phyloP scores from a whole-genome alignment of 30 jellyfish, hydroid and myxozoan species.

The Hydractinia echinata region DNA sequence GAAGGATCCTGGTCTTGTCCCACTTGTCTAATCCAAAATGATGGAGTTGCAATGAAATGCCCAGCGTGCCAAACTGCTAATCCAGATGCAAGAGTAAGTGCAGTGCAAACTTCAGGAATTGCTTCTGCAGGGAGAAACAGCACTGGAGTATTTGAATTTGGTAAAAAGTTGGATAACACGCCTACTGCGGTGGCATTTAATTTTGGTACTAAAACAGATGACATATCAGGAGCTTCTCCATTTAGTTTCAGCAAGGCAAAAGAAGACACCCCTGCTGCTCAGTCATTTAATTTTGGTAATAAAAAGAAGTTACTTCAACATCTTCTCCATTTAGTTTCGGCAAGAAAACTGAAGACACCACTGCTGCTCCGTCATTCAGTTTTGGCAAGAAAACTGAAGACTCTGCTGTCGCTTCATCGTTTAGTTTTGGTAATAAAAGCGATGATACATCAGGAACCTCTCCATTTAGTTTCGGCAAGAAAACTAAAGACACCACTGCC shows the following conservation, averaged over 20 bases:
- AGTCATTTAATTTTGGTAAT: neutral
- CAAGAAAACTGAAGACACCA: neutral
- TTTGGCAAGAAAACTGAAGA: neutral
- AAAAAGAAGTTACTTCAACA: neutral
- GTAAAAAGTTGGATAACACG: neutral
- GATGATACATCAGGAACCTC: neutral
- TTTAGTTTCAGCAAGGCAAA: neutral
- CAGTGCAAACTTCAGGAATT: neutral
- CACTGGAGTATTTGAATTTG: neutral
- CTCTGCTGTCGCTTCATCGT: neutral
- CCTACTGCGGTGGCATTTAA: neutral
- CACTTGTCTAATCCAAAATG: slow-evolving; percentile 23
- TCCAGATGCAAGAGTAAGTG: slow-evolving; percentile 15
- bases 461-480: neutral
- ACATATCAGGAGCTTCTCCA: neutral
- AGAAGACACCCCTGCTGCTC: neutral
- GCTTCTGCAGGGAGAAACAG: no score
- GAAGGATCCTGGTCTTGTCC: slow-evolving; percentile 32
- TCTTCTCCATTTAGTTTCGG: slow-evolving; percentile 12
- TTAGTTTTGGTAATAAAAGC: neutral
- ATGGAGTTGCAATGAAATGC: neutral
- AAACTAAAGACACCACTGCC: neutral
- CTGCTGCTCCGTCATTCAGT: neutral
- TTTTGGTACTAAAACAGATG: slow-evolving; percentile 5
- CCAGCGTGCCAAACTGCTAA: slow-evolving; percentile 36